Percentiles rank a stretch among this genome's conserved stretches.
Evolutionary conservation across 92 coral and sea anemone species (phyloP).

Genomic region (Zoanthus gigantus): DNA sequence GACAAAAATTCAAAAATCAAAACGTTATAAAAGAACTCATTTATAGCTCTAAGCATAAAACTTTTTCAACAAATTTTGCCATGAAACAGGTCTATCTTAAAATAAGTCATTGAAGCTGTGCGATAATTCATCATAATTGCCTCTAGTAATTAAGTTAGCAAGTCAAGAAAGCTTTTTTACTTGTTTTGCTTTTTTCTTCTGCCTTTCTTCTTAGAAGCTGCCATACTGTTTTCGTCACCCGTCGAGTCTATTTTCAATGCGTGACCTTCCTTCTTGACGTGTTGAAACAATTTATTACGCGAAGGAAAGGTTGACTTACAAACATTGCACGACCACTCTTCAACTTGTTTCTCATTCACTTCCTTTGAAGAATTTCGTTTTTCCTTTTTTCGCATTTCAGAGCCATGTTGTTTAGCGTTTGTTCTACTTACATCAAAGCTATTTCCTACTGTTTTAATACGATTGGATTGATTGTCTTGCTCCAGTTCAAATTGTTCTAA

Average conservation of each 20-base stretch:
- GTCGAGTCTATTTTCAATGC: constrained; percentile 73
- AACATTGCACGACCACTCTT: constrained; percentile 75
- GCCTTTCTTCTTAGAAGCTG: constrained; percentile 72
- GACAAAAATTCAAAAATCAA: background rate
- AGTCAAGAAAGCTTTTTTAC: background rate
- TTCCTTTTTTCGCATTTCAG: constrained; percentile 40
- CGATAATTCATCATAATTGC: background rate
- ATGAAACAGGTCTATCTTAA: background rate
- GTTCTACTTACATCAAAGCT: background rate
- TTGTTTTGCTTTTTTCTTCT: constrained; percentile 56
- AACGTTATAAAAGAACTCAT: background rate
- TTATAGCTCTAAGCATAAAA: background rate
- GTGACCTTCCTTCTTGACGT: constrained; percentile 92
- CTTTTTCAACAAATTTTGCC: background rate
- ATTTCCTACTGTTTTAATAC: background rate
- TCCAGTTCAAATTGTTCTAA: background rate
- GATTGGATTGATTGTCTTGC: background rate
- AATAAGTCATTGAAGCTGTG: background rate
- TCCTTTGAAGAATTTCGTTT: constrained; percentile 10
- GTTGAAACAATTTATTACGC: constrained; percentile 93
- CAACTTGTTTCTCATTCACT: constrained; percentile 1
- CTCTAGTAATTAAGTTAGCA: background rate
- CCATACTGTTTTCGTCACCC: constrained; percentile 42
- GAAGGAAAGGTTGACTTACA: constrained; percentile 80
- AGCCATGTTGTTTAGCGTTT: background rate